A percentile compares a stretch with the other conserved stretches of the same genome.
These are phyloP conservation scores for Aphelocoma coerulescens DNA, from an alignment of 2,113 vertebrate species.

Conservation along the genomic window DNA sequence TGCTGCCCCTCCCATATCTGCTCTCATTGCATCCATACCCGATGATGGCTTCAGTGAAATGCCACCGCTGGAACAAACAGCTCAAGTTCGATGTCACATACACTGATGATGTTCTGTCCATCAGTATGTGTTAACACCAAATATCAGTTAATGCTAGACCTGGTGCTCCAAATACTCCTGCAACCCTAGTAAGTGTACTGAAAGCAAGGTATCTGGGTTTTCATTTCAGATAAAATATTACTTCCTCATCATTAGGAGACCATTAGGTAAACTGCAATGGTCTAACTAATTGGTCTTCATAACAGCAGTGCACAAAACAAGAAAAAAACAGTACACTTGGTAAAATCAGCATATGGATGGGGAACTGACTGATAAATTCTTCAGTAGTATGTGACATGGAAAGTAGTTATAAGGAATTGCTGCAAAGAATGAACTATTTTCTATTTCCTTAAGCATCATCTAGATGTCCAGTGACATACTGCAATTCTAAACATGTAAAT, in stretches of 20 bases:
- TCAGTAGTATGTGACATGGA: neutral
- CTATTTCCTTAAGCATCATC: neutral
- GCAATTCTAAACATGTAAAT: neutral
- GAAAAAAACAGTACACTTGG: neutral
- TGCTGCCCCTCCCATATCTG: constrained; percentile 97
- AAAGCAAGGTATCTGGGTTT: neutral
- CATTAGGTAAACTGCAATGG: neutral
- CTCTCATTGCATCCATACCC: constrained; percentile 95
- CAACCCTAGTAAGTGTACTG: neutral
- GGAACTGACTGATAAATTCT: neutral
- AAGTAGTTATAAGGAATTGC: neutral
- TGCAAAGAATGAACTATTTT: neutral
- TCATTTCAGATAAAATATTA: neutral
- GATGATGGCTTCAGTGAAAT: constrained; percentile 92
- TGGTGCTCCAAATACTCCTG: neutral
- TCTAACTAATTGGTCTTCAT: neutral
- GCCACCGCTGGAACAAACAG: constrained; percentile 80
- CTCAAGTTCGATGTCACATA: fast-evolving
- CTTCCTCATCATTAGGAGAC: neutral
- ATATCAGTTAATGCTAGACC: neutral
- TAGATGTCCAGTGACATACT: neutral
- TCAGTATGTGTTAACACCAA: neutral
- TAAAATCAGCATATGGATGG: neutral
- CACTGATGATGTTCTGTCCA: neutral
- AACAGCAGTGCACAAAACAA: neutral